Evolutionary conservation across 2,888 invertebrate species (phyloP).

Genomic region (Neoascia interrupta): DNA sequence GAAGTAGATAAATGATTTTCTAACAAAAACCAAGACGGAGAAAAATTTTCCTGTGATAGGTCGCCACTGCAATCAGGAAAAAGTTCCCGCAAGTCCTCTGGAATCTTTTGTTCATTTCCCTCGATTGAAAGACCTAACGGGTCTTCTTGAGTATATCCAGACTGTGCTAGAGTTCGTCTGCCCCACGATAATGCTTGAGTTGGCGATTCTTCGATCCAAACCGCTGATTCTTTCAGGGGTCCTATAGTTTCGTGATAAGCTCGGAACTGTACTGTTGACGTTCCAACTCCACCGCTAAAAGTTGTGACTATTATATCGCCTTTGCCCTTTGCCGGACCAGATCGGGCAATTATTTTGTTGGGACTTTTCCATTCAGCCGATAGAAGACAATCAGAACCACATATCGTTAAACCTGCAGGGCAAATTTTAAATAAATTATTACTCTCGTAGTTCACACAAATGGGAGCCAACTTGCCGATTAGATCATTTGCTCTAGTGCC

Average conservation of each 20-base stretch:
- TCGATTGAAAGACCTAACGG: constrained; percentile 96
- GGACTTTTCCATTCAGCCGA: constrained; percentile 99
- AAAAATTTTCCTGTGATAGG: constrained; percentile 94
- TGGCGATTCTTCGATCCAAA: constrained; percentile 98
- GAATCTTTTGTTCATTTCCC: constrained; percentile 93
- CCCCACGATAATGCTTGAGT: constrained; percentile 91
- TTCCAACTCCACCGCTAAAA: constrained; percentile 82
- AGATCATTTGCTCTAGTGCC: constrained; percentile 92
- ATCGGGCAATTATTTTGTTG: constrained; percentile 97
- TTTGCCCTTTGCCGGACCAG: constrained; percentile 93
- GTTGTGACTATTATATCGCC: constrained; percentile 96
- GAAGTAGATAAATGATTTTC: constrained; percentile 97
- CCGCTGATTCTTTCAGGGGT: constrained; percentile 97
- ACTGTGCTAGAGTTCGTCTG: constrained; percentile 90
- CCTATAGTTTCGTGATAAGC: constrained; percentile 93
- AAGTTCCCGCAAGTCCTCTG: constrained; percentile 91
- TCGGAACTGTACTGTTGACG: constrained; percentile 79
- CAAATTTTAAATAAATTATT: constrained; percentile 6
- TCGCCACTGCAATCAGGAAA: constrained; percentile 96
- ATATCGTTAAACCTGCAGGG: constrained; percentile 90
- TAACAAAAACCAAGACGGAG: constrained; percentile 96
- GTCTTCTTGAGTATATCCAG: constrained; percentile 93
- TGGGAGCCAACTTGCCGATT: constrained; percentile 82
- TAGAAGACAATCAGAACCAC: constrained; percentile 95
- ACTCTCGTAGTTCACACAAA: neutral